Evolutionary conservation across 1,140 invertebrate genomes (phyloP), one percentile per base, ranked within the genome.

Genomic region (Callitettix versicolor): DNA sequence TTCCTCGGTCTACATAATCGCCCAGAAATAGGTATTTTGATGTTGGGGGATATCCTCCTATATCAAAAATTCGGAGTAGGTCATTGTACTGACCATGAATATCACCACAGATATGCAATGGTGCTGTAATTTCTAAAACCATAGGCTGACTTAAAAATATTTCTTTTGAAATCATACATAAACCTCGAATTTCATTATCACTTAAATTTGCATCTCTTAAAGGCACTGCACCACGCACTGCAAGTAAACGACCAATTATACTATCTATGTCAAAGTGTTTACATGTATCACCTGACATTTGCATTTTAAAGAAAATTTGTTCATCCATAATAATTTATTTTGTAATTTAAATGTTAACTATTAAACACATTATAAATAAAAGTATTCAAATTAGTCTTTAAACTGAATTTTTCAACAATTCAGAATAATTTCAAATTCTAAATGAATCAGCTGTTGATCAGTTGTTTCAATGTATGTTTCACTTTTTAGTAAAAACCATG

Each of bases 11-110:
- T 14, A 94, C 90, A 69, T 93, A 94, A 72, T 94, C 90, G 26
- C 93, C 93, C 38, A 97, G 79, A 72, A 97, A 97, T 60, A 97
- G 74, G 73, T 97, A 97, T 69, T 97, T 97, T 50, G 89, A 85
- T 69, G 94, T 90, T 44, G 94, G 94, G 47, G 93, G 93, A 69
- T 95, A 96, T n/a, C 92, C 91, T 46, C 92, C 93, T 71, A 95
- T 95, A 73, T 96, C 92, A 73, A 97, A 97, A 46, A 97, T 73
- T 64, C 94, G 79, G 62, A 97, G 71, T 48, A 97, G 75, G 74
- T 97, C 94, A 64, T 80, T 80, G 71, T 95, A 97, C 68, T 93
- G 88, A 21, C 94, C 94, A 68, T 97, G 58, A 14, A 58, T 52
- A 42, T 60, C 58, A 91, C 93, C 81, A 69, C 81, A 84, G 58